Percentiles rank a stretch among this genome's conserved stretches.
These are phyloP conservation scores for Geotrypetes seraphini DNA, from an alignment of 2,797 vertebrate species.

Conservation along the genomic window DNA sequence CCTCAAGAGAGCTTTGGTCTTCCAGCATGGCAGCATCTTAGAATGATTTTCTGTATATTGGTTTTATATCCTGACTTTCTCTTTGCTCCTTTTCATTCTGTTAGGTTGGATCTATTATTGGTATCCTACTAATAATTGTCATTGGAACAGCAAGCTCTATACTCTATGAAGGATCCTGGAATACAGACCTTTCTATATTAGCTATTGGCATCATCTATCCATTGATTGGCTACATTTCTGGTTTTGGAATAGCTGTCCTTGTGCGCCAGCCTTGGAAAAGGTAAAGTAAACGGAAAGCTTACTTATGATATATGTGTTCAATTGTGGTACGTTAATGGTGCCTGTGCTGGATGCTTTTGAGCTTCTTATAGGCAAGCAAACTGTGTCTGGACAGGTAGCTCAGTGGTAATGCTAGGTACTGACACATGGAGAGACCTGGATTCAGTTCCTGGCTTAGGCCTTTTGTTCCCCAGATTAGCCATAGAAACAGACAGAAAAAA, in stretches of 20 bases:
- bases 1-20: too few relatives aligned
- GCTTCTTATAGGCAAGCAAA: too few relatives aligned
- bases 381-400: too few relatives aligned
- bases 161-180: constrained; percentile 34
- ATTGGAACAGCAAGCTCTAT: constrained; percentile 23
- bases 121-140: constrained; percentile 32
- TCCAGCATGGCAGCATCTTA: too few relatives aligned
- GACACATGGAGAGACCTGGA: too few relatives aligned
- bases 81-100: background rate
- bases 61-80: too few relatives aligned
- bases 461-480: too few relatives aligned
- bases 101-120: constrained; percentile 35
- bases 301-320: background rate
- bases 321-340: background rate
- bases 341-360: background rate
- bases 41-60: too few relatives aligned
- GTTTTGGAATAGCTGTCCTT: constrained; percentile 39
- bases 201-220: constrained; percentile 42
- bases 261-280: constrained; percentile 45
- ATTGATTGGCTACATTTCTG: constrained; percentile 32
- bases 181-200: constrained; percentile 27
- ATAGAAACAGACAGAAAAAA: too few relatives aligned
- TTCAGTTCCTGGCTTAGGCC: too few relatives aligned
- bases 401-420: too few relatives aligned
- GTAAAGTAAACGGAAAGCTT: constrained; percentile 17